Evolutionary conservation across 2,888 invertebrate species (phyloP).

Genomic region (Branchellion lobata): DNA sequence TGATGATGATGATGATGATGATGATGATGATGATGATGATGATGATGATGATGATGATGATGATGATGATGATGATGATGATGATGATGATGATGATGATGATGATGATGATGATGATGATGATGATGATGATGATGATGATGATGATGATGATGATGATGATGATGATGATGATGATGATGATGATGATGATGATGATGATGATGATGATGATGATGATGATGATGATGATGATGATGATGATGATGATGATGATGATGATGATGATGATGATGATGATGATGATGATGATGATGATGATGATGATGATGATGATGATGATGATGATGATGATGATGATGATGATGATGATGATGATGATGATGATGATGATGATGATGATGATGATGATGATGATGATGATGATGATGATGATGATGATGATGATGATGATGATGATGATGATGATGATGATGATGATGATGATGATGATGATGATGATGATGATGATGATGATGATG

Average conservation of each 20-base stretch:
- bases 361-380: not conserved
- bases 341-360: slow-evolving; percentile 1
- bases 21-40: slow-evolving; percentile 1
- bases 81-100: slow-evolving; percentile 1
- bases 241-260: not conserved
- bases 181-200: not conserved
- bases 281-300: not conserved
- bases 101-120: not conserved
- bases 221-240: slow-evolving; percentile 1
- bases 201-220: slow-evolving; percentile 1
- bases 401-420: slow-evolving; percentile 1
- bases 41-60: slow-evolving; percentile 1
- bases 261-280: slow-evolving; percentile 1
- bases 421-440: not conserved
- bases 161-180: slow-evolving; percentile 1
- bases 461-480: not conserved
- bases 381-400: slow-evolving; percentile 1
- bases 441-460: slow-evolving; percentile 1
- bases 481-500: not conserved
- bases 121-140: not conserved
- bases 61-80: not conserved
- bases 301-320: not conserved
- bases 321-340: not conserved
- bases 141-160: not conserved
- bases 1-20: not conserved